These are phyloP conservation scores for Drosophila sp. DNA, from an alignment of 1,140 invertebrate species.

Conservation along the genomic window DNA sequence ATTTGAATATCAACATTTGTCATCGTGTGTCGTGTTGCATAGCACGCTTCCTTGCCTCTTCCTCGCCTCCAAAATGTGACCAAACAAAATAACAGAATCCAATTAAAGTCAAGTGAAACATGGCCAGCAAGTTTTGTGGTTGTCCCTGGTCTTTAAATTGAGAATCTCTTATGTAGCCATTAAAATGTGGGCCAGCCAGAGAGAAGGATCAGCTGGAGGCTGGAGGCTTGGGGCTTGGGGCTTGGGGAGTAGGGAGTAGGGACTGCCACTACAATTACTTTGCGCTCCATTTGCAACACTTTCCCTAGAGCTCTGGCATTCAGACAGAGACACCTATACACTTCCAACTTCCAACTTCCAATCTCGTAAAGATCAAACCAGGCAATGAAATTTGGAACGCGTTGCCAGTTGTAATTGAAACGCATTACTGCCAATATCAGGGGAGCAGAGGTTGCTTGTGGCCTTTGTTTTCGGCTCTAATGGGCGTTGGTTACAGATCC, in stretches of 20 bases:
- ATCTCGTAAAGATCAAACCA: conserved; percentile 56
- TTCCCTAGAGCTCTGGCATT: conserved; percentile 43
- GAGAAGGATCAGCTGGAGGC: conserved; percentile 46
- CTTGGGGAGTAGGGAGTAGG: neutral
- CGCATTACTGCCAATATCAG: conserved; percentile 61
- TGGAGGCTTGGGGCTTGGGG: too few relatives aligned
- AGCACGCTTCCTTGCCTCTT: conserved; percentile 44
- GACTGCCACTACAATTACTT: conserved; percentile 61
- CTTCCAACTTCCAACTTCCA: conserved; percentile 11
- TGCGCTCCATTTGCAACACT: conserved; percentile 61
- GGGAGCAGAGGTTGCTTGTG: conserved; percentile 35
- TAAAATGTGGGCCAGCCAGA: conserved; percentile 65
- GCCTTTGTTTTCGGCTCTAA: conserved; percentile 48
- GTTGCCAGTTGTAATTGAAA: conserved; percentile 69
- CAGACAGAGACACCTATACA: conserved; percentile 8
- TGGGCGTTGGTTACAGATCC: conserved; percentile 58
- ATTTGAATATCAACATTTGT: conserved; percentile 81
- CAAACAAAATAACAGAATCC: conserved; percentile 75
- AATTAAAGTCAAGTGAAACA: conserved; percentile 79
- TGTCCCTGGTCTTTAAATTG: conserved; percentile 69
- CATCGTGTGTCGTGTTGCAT: conserved; percentile 77
- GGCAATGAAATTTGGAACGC: conserved; percentile 67
- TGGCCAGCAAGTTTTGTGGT: conserved; percentile 46
- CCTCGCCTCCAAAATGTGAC: conserved; percentile 60
- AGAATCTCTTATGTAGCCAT: conserved; percentile 64